Evolutionary conservation across 2,797 vertebrate genomes (phyloP), one percentile per base, ranked within the genome.

Genomic region (Sebastes elongatus): DNA sequence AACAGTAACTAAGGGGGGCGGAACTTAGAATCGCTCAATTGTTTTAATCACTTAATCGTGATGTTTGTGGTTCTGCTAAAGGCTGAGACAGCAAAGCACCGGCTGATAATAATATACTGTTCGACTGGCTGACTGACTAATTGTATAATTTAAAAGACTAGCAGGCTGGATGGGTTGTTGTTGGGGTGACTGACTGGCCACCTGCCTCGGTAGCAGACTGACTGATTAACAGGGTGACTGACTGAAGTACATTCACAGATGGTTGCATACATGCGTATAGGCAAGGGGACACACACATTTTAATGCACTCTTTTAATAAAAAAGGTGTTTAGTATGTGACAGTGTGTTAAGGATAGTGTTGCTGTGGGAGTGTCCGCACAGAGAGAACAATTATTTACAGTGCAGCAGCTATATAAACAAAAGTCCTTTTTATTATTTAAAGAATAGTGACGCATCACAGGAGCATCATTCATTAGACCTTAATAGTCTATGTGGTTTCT

Each of bases 381-480:
- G 80, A 92, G 30, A 68, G 3, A 90, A 73, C 77, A 92, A 94
- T 94, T 95, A 96, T 97, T 97, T 96, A 96, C 96, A 96, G 94
- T 93, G 84, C 91, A 93, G 85, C 90, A 94, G 94, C 95, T 95
- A 94, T 95, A 91, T 93, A 95, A 96, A 96, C 95, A 95, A 95
- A 96, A 96, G 94, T 92, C 94, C 96, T 96, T 96, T 96, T 95
- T 96, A 95, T 65, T 96, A 97, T 83, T 81, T 97, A 96, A 97
- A 97, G 96, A 96, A 97, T 94, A 93, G 93, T 95, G 96, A 96
- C 96, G 96, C 96, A 96, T 96, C 95, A 96, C 93, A 90, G 95
- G 96, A 96, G 96, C 96, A 95, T 96, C 96, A 96, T 97, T 97
- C 96, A 97, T 97, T 97, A 97, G 94, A 63, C 94, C 93, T 94